These are phyloP conservation scores for Pandion haliaetus DNA, from an alignment of 2,113 vertebrate species.

Conservation along the genomic window DNA sequence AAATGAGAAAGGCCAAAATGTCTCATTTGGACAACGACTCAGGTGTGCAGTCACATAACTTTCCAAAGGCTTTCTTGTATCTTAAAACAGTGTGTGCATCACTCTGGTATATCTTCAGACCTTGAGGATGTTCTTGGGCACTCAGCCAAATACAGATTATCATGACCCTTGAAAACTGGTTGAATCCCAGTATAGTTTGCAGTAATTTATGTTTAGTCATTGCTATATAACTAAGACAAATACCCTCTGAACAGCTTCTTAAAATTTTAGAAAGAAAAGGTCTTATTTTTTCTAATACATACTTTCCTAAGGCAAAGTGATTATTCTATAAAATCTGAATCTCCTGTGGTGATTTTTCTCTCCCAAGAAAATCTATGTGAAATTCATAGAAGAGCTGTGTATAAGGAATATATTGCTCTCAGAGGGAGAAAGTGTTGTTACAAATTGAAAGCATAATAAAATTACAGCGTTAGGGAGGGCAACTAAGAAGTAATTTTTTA, in stretches of 20 bases:
- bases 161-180: background rate
- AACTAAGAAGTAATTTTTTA: background rate
- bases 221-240: conserved; percentile 11
- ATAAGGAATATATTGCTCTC: background rate
- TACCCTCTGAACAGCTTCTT: background rate
- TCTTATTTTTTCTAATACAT: background rate
- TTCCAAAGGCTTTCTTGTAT: background rate
- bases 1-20: background rate
- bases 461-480: background rate
- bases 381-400: background rate
- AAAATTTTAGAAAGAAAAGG: background rate
- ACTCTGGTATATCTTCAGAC: background rate
- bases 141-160: background rate
- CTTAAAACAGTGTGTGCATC: background rate
- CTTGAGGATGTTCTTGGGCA: background rate
- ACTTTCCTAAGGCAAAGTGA: background rate
- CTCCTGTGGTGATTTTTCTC: background rate
- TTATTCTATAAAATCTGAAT: background rate
- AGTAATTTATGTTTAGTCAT: background rate
- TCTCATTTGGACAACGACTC: background rate
- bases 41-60: background rate
- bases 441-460: background rate
- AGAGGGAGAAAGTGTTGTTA: background rate
- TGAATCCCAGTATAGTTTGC: background rate
- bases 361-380: background rate